Percentiles rank a stretch among this genome's conserved stretches.
Conservation (phyloP, 1,140 invertebrate genomes). For the Dolichoris vasculosae region DNA sequence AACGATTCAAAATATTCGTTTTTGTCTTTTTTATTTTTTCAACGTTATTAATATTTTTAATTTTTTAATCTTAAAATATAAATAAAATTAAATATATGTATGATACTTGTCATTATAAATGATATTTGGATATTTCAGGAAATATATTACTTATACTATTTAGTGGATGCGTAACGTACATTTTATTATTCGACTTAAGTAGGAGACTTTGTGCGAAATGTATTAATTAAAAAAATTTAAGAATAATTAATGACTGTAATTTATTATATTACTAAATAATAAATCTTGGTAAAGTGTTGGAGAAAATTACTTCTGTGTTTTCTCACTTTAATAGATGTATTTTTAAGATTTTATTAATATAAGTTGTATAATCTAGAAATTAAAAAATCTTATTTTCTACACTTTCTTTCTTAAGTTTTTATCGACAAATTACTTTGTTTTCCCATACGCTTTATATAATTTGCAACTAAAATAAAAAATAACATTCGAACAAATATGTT, state of each 20-base stretch:
- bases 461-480: background rate
- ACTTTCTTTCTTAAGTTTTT: background rate
- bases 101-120: background rate
- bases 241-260: background rate
- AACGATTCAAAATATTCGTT: too few species aligned
- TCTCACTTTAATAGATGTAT: background rate
- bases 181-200: background rate
- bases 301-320: background rate
- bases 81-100: background rate
- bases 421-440: slow-evolving; percentile 1
- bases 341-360: background rate
- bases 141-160: background rate
- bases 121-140: background rate
- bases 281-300: background rate
- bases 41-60: too few species aligned
- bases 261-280: slow-evolving; percentile 1
- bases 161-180: background rate
- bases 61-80: background rate
- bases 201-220: background rate
- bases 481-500: too few species aligned
- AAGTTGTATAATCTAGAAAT: background rate
- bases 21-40: too few species aligned
- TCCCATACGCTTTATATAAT: background rate
- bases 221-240: background rate
- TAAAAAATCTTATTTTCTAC: background rate